Evolutionary conservation across 2,113 vertebrate species (phyloP).

Genomic region (Telmatochromis sp.): DNA sequence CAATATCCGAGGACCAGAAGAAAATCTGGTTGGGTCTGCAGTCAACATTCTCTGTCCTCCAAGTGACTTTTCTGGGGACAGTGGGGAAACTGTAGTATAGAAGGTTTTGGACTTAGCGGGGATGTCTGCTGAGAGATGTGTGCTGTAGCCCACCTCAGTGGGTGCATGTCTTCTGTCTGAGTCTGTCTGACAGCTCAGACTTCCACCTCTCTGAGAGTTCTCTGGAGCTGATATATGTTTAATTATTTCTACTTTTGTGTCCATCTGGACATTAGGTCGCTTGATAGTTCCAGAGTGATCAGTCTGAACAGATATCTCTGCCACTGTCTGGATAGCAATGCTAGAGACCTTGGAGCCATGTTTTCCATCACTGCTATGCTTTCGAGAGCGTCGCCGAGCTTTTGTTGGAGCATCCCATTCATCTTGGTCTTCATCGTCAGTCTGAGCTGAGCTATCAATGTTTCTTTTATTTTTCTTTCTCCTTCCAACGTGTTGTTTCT

Average conservation of each 20-base stretch:
- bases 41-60: constrained; percentile 87
- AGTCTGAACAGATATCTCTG: constrained; percentile 97
- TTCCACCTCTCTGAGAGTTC: constrained; percentile 87
- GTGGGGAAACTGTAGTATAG: constrained; percentile 85
- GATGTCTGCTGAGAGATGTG: constrained; percentile 83
- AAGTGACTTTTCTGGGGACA: constrained; percentile 84
- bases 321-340: constrained; percentile 94
- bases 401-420: constrained; percentile 89
- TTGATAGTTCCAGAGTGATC: constrained; percentile 89
- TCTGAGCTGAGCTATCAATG: constrained; percentile 88
- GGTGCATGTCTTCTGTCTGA: constrained; percentile 85
- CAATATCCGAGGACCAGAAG: constrained; percentile 85
- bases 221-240: constrained; percentile 95
- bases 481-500: constrained; percentile 79
- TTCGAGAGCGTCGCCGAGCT: constrained; percentile 81
- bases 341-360: constrained; percentile 86
- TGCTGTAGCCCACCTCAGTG: constrained; percentile 85
- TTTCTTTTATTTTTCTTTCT: constrained; percentile 84
- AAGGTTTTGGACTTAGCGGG: constrained; percentile 86
- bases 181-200: constrained; percentile 92
- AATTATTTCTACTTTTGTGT: constrained; percentile 91
- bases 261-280: constrained; percentile 80
- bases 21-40: constrained; percentile 81
- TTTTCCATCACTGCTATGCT: constrained; percentile 81
- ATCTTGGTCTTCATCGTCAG: constrained; percentile 95